Base-by-base conservation (phyloP, 2,113 vertebrate genomes). In the Melanotaenia duboulayi region DNA sequence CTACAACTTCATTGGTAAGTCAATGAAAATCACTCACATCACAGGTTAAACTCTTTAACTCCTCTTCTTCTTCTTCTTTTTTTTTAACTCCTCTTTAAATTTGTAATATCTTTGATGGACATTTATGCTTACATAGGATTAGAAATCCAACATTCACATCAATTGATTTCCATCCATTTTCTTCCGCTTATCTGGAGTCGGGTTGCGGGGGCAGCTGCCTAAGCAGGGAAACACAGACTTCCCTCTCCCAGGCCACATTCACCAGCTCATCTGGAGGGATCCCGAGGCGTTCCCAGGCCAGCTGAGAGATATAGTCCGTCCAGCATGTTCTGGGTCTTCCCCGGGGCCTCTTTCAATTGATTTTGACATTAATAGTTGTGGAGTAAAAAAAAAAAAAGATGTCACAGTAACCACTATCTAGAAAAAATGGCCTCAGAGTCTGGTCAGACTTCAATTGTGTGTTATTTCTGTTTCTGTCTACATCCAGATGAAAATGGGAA, bases 401-500 rank as follows among this genome's bases (percentile, higher is more conserved):
- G 20, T 74, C 14, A 57, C 17, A 54, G 35, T 16, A 63, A 49
- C 20, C 40, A 23, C 10, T 19, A 14, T 73, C 23, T 5, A 40
- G 22, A 12, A 11, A 12, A 58, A 48, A 49, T 54, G 51, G 28
- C 51, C 49, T 22, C 11, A 12, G 9, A 23, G 17, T 66, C 51
- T 22, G 22, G 28, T 6, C 24, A 50, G 12, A 52, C 1, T 56
- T 46, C 35, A 10, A 40, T 16, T 66, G 42, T 62, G 49, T 7
- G 94, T 92, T 94, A 22, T 19, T 11, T 6, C 4, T 19, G 13
- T 6, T 5, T 56, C 28, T 35, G 50, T 77, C 16, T 82, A 2
- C 77, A 2, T 78, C 16, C 88, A 99, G 97, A 99, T 89, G 97
- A 99, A 83, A 97, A 96, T 66, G 97, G 97, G 17, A 99, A 98